Conservation (phyloP, 2,113 vertebrate genomes). For the Argyrosomus japonicus region DNA sequence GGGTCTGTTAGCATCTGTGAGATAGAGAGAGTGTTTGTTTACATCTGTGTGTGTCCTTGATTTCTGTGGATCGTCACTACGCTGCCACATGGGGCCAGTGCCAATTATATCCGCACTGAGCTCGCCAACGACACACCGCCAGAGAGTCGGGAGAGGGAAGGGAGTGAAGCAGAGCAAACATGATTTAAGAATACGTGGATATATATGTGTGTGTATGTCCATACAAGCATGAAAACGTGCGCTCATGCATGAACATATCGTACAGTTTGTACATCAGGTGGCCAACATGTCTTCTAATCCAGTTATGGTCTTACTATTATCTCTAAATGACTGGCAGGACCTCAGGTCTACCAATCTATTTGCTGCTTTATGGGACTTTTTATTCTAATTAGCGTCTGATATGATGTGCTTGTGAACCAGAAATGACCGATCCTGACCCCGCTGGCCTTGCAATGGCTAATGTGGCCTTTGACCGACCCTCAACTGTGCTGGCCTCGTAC, state of each 20-base stretch:
- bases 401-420: not conserved
- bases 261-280: slow-evolving; percentile 41
- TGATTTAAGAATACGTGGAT: slow-evolving; percentile 27
- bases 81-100: slow-evolving; percentile 75
- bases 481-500: not conserved
- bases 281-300: slow-evolving; percentile 33
- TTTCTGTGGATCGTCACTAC: slow-evolving; percentile 62
- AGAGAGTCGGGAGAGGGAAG: slow-evolving; percentile 22
- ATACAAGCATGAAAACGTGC: slow-evolving; percentile 25
- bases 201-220: slow-evolving; percentile 11
- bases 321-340: slow-evolving; percentile 29
- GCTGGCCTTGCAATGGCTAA: not conserved
- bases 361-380: not conserved
- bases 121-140: slow-evolving; percentile 47
- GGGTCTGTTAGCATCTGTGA: slow-evolving; percentile 7
- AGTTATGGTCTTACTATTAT: not conserved
- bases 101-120: slow-evolving; percentile 73
- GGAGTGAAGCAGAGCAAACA: slow-evolving; percentile 18
- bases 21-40: slow-evolving; percentile 63
- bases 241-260: slow-evolving; percentile 9
- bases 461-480: slow-evolving; percentile 8
- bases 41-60: slow-evolving; percentile 65
- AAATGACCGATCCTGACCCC: slow-evolving; percentile 5
- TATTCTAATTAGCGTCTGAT: not conserved
- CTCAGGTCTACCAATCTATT: not conserved